phyloP scores from a whole-genome alignment of 2,797 vertebrate species.

The Malacoctenus gilli region DNA sequence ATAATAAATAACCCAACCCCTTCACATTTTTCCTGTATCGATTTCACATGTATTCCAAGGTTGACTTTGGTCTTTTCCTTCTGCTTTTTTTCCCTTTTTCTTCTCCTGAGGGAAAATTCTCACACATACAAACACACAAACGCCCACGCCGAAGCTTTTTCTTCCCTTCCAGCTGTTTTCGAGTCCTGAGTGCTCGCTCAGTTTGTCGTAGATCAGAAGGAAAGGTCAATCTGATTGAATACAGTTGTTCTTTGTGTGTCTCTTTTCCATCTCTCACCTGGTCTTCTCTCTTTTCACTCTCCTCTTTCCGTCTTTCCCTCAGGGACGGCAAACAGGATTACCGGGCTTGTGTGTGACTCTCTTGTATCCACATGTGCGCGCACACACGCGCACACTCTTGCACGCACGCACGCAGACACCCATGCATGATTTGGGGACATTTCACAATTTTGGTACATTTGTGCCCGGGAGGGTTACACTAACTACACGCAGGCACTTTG shows the following conservation, averaged over 20 bases:
- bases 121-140: conserved; percentile 30
- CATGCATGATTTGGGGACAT: conserved; percentile 19
- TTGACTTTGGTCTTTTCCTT: conserved; percentile 42
- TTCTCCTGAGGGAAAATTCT: conserved; percentile 36
- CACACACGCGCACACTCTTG: conserved; percentile 10
- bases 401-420: conserved; percentile 10
- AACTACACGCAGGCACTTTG: conserved; percentile 9
- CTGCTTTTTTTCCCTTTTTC: conserved; percentile 31
- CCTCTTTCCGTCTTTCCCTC: conserved; percentile 27
- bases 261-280: conserved; percentile 51
- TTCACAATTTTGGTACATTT: conserved; percentile 17
- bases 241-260: conserved; percentile 65
- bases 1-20: conserved; percentile 47
- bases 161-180: conserved; percentile 44
- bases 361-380: conserved; percentile 8
- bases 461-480: not conserved
- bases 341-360: conserved; percentile 31
- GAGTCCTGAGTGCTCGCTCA: conserved; percentile 44
- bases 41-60: conserved; percentile 64
- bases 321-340: conserved; percentile 50
- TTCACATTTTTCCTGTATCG: conserved; percentile 53
- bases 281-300: conserved; percentile 52
- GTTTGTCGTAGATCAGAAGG: conserved; percentile 54
- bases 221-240: conserved; percentile 59
- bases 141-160: conserved; percentile 15